Base-by-base conservation (phyloP, 2,797 vertebrate genomes). In the Tragelaphus oryx region DNA sequence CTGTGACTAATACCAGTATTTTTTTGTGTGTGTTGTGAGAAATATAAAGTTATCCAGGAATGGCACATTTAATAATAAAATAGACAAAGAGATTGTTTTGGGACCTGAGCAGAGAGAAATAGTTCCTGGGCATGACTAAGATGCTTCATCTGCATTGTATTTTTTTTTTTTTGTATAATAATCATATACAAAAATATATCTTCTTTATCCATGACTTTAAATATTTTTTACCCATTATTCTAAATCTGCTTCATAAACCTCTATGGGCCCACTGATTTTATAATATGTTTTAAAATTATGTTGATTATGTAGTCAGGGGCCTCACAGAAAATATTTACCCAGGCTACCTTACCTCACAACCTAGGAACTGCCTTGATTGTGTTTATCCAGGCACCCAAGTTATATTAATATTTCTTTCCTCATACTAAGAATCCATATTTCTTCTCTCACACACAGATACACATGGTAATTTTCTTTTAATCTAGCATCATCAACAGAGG, bases 401-500 rank as follows among this genome's bases (percentile, higher is more conserved):
- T 59, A 68, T 68, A 68, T 71, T 22, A 41, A 79, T 91, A 76
- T 85, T 84, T 94, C 20, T 62, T 91, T 88, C 30, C 1, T 1
- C 87, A 9, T 68, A 54, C n/a, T 76, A 28, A 84, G 46, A 83
- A 60, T 55, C 28, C 30, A 87, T 41, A 81, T 85, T 74, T 75
- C 30, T 78, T 81, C 54, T 92, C 65, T 78, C 54, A 79, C 46
- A 82, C 22, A 44, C 3, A 85, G 41, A 57, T 28, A 50, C n/a
- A 52, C 20, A 28, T 79, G 68, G 8, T 33, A 78, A 84, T 75
- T 94, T 94, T 74, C 13, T 93, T 94, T 84, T 59, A 91, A 88
- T 93, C 44, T 54, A 96, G 41, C 62, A 93, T 90, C 55, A 62
- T 87, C 37, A 90, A 79, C 24, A 9, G 37, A 84, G 37, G 18